Conservation (phyloP, 1,140 invertebrate genomes). For the Drosophila miranda region DNA sequence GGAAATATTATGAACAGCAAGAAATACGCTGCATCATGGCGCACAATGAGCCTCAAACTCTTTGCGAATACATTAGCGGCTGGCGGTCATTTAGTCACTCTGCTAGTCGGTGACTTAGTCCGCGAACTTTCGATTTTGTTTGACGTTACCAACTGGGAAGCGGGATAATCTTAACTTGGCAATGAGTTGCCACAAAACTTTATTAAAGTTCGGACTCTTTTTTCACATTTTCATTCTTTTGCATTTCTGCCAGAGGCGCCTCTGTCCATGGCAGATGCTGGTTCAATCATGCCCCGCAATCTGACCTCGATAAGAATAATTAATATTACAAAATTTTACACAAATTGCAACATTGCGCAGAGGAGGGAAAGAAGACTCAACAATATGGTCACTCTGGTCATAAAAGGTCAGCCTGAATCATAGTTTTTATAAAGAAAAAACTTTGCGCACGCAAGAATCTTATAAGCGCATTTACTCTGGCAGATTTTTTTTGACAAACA, state of each 20-base stretch:
- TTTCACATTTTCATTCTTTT: slow-evolving; percentile 8
- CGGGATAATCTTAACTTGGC: slow-evolving; percentile 20
- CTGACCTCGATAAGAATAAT: slow-evolving; percentile 11
- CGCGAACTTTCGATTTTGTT: slow-evolving; percentile 55
- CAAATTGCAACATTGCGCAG: background rate
- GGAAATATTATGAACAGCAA: slow-evolving; percentile 13
- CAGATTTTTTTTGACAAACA: background rate
- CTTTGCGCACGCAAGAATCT: too few species aligned
- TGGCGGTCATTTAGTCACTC: slow-evolving; percentile 27
- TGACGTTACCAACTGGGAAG: slow-evolving; percentile 9
- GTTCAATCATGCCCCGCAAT: background rate
- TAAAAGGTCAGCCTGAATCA: too few species aligned
- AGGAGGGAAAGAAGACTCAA: too few species aligned
- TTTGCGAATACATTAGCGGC: slow-evolving; percentile 18
- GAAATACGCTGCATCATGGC: slow-evolving; percentile 24
- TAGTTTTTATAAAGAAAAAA: too few species aligned
- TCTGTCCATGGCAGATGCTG: too few species aligned
- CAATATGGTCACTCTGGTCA: too few species aligned
- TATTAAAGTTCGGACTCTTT: slow-evolving; percentile 26
- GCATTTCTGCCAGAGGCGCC: background rate
- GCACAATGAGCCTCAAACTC: slow-evolving; percentile 2
- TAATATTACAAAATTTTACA: slow-evolving; percentile 10
- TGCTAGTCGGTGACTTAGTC: slow-evolving; percentile 14
- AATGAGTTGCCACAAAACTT: slow-evolving; percentile 42
- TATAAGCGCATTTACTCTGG: too few species aligned